Conservation (phyloP, 2,113 vertebrate species). For the Chelonoidis abingdonii region DNA sequence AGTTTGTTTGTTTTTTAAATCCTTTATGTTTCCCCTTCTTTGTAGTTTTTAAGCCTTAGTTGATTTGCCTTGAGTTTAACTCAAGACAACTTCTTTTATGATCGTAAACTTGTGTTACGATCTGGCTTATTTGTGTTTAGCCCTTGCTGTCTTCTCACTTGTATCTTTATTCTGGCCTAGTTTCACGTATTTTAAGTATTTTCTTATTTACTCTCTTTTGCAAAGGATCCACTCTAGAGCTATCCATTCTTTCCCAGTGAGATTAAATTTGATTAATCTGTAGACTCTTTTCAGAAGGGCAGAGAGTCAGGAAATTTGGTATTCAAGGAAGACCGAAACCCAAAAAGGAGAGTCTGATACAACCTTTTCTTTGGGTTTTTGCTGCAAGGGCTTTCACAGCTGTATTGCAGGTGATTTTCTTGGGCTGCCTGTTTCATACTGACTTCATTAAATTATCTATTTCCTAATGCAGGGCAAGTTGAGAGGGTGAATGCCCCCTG, state of each 20-base stretch:
- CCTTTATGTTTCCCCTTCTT: background rate
- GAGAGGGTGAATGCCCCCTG: background rate
- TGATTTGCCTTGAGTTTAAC: background rate
- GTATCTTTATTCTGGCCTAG: constrained; percentile 27
- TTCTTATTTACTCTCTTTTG: constrained; percentile 19
- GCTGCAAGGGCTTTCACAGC: background rate
- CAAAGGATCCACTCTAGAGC: background rate
- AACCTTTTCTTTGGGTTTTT: background rate
- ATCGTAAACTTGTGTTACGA: background rate
- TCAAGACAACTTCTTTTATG: background rate
- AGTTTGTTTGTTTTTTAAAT: background rate
- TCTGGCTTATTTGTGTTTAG: background rate
- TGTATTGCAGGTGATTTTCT: background rate
- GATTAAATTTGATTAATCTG: background rate
- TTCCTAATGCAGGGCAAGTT: background rate
- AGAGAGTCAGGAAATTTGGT: background rate
- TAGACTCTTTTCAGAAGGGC: background rate
- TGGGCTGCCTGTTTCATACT: fast-evolving
- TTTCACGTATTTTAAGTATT: background rate
- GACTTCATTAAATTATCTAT: background rate
- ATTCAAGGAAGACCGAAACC: background rate
- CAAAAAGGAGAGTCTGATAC: background rate
- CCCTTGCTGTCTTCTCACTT: background rate
- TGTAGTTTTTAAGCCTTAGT: background rate
- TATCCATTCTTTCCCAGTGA: background rate